A percentile compares a stretch with the other conserved stretches of the same genome.
These are phyloP conservation scores for Rhineura floridana DNA, from an alignment of 2,113 vertebrate genomes.

Conservation along the genomic window DNA sequence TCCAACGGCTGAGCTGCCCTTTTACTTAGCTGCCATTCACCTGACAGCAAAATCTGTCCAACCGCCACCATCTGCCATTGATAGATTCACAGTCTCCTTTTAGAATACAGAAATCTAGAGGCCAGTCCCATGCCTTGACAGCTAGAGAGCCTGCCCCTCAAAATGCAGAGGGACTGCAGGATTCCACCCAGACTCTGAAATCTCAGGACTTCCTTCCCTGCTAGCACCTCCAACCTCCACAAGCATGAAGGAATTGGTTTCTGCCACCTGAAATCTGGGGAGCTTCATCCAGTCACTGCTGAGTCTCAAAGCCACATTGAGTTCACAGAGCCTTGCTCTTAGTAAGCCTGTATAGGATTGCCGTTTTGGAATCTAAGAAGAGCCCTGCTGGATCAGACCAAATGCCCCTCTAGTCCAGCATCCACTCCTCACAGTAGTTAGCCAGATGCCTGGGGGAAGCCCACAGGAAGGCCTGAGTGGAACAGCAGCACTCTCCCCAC, in stretches of 20 bases:
- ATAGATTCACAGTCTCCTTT: too few relatives aligned
- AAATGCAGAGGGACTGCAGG: neutral
- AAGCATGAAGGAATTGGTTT: neutral
- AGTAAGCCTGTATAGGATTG: neutral
- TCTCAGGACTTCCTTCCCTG: neutral
- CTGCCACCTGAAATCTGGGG: neutral
- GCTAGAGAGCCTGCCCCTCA: too few relatives aligned
- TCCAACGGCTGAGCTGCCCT: neutral
- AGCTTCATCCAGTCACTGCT: neutral
- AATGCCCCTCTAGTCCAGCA: too few relatives aligned
- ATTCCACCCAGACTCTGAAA: too few relatives aligned
- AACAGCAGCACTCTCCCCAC: too few relatives aligned
- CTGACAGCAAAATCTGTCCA: neutral
- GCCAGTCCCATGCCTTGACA: neutral
- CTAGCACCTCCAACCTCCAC: neutral
- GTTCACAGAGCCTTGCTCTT: neutral
- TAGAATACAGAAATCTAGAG: neutral
- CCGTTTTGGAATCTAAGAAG: too few relatives aligned
- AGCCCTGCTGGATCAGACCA: too few relatives aligned
- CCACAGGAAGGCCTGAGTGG: too few relatives aligned
- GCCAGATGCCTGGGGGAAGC: too few relatives aligned
- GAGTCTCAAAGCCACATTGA: neutral
- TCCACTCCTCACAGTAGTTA: too few relatives aligned
- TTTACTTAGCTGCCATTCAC: neutral
- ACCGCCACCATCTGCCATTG: neutral